Evolutionary conservation across 2,797 vertebrate genomes (phyloP), one percentile per base, ranked within the genome.

Genomic region (Falco cherrug): DNA sequence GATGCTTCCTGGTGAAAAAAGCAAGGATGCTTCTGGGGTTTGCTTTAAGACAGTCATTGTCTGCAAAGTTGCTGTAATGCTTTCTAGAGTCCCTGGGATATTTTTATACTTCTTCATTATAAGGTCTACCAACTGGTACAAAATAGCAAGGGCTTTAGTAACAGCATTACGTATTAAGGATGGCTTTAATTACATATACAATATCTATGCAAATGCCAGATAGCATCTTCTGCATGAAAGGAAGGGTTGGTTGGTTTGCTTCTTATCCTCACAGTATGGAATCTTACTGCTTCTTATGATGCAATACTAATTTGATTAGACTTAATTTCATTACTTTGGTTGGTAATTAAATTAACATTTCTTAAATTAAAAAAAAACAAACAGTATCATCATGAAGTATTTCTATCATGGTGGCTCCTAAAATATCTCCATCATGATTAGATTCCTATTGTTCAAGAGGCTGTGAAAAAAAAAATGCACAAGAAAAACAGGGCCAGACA

Each of bases 181-280:
- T 82, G 61, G 41, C 51, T 95, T 95, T 95, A 92, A 95, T 95
- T 97, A 90, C 1, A 0, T 12, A 7, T 12, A 89, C 90, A 95
- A 43, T 82, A 95, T 82, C 89, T 95, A 89, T 79, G 93, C 71
- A 91, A 93, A 93, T 84, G 5, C 33, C 31, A 92, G 94, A 96
- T 95, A 95, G 45, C n/a, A 94, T 95, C 94, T 96, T 93, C 70
- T 17, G 37, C 56, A 53, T 48, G 48, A 87, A 93, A 94, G 41
- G 48, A 50, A 64, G 48, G 20, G 16, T 84, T 87, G 71, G 76
- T 93, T 94, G 37, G 20, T 81, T 93, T 87, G 77, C 70, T 41
- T 87, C 89, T 87, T 90, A 96, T 90, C 91, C 90, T 94, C 59
- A 41, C 74, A 35, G 67, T 79, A 57, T 43, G 51, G 83, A 97